Conservation (phyloP, 2,113 vertebrate genomes). For the Phrynosoma blainvillii region DNA sequence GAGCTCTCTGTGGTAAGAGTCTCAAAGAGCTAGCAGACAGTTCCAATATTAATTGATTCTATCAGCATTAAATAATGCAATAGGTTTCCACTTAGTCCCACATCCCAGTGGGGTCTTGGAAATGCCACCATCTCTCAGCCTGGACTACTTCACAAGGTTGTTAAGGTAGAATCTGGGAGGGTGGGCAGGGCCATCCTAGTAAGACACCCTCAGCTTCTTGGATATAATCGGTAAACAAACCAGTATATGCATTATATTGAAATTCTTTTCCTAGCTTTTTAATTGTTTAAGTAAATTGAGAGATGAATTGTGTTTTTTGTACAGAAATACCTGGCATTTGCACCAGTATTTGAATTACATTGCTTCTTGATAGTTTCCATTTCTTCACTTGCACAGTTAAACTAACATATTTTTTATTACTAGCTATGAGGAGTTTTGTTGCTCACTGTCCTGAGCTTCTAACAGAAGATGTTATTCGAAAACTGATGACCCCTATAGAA, state of each 20-base stretch:
- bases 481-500: conserved; percentile 97
- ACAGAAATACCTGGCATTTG: not conserved
- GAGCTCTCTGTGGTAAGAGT: conserved; percentile 93
- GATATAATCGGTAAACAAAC: not conserved
- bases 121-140: not conserved
- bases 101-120: not conserved
- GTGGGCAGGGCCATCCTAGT: not conserved
- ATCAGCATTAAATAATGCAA: not conserved
- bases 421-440: conserved; percentile 99
- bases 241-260: not conserved
- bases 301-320: not conserved
- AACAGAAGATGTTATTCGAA: conserved; percentile 96
- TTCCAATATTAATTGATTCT: not conserved
- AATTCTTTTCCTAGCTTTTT: not conserved
- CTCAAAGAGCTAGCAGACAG: conserved; percentile 1
- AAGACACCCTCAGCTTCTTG: not conserved
- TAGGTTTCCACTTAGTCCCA: too few relatives aligned
- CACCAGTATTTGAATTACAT: not conserved
- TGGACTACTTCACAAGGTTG: not conserved
- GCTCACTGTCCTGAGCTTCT: conserved; percentile 97
- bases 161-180: not conserved
- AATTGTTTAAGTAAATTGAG: not conserved
- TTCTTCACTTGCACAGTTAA: conserved; percentile 16
- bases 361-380: conserved; percentile 1
- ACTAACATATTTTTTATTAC: conserved; percentile 33